Evolutionary conservation across 2,113 vertebrate genomes (phyloP).

Genomic region (Meleagris gallopavo): DNA sequence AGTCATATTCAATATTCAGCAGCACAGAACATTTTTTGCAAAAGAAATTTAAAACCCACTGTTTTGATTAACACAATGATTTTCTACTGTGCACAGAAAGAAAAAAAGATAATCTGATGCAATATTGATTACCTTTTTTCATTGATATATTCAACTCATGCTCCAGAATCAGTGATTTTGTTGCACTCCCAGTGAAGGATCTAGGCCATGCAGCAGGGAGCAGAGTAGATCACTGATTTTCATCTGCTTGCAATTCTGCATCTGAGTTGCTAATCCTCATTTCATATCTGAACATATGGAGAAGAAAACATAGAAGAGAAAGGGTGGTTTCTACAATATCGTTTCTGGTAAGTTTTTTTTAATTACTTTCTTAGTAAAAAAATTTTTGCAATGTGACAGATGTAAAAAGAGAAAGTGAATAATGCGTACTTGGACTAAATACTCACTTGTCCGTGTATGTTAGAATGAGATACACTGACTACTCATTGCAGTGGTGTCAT

Average conservation of each 20-base stretch:
- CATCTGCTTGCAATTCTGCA: neutral
- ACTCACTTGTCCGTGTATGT: neutral
- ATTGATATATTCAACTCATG: neutral
- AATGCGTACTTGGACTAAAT: neutral
- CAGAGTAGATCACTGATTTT: neutral
- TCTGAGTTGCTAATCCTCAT: neutral
- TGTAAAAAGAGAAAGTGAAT: neutral
- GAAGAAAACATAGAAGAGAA: slow-evolving; percentile 8
- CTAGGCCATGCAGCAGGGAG: neutral
- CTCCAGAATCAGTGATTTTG: neutral
- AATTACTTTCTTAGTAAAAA: neutral
- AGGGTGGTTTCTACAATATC: neutral
- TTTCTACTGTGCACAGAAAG: neutral
- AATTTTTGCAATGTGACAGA: neutral
- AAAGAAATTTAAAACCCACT: neutral
- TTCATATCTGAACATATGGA: neutral
- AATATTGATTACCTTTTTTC: neutral
- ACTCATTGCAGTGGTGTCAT: neutral
- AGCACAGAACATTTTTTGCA: neutral
- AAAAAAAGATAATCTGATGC: neutral
- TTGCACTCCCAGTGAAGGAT: neutral
- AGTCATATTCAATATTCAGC: neutral
- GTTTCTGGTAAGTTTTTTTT: neutral
- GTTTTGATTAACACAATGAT: neutral
- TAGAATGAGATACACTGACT: neutral